Evolutionary conservation across 2,113 vertebrate species (phyloP), one percentile per base, ranked within the genome.

Genomic region (Osmerus eperlanus): DNA sequence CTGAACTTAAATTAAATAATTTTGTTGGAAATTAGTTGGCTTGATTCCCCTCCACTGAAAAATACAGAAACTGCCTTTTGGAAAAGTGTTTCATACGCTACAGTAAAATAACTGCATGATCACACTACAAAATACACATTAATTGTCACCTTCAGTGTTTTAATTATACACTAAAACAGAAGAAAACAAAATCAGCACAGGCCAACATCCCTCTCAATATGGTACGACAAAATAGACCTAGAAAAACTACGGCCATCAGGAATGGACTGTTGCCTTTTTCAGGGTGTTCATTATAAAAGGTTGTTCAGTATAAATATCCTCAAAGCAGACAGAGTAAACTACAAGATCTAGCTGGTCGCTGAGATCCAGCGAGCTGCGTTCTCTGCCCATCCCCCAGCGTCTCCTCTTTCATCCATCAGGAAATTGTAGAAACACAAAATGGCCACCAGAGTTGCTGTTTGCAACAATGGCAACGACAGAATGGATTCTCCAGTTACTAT

Each of bases 371-470:
- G 41, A 47, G 41, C 41, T 47, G 53, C n/a, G 52, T 66, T 72
- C 59, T 76, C 71, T 76, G 77, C 82, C 82, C 84, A 78, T 56
- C 83, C 81, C 78, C 72, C 61, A 74, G 70, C 83, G 70, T 53
- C 79, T 78, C 70, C 41, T 65, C 64, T 65, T 65, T 19, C 32
- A 64, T 65, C 5, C 18, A 51, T 3, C 32, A 47, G 41, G 55
- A 56, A 16, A 11, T 28, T 84, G 79, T 77, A 88, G 76, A 85
- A 80, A 81, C 85, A 83, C 81, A 91, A 91, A 88, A 90, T 90
- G 89, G 89, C 89, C 85, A 84, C 90, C 87, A 86, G 87, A 65
- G 78, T 81, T 85, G 74, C 80, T 87, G 77, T n/a, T 74, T 23
- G 83, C 77, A 85, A 84, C 79, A 80, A 21, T 32, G 21, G 14